Evolutionary conservation across 2,113 vertebrate genomes (phyloP).

Genomic region (Oncorhynchus nerka): DNA sequence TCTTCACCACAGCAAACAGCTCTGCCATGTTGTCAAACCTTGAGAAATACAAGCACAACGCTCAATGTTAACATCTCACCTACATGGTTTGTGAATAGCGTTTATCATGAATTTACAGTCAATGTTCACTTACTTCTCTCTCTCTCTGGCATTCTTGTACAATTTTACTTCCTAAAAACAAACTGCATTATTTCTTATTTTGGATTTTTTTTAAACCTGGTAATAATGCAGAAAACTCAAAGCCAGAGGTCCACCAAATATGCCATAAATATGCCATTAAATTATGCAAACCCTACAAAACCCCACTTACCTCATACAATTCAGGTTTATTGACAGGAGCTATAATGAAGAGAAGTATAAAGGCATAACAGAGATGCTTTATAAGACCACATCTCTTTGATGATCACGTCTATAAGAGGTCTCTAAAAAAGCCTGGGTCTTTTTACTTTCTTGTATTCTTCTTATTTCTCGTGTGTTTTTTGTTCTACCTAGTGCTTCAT

Average conservation of each 20-base stretch:
- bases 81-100: neutral
- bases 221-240: neutral
- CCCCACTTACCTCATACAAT: slow-evolving; percentile 84
- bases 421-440: no score
- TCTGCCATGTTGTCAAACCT: slow-evolving; percentile 97
- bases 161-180: slow-evolving; percentile 89
- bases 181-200: neutral
- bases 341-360: slow-evolving; percentile 29
- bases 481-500: no score
- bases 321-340: slow-evolving; percentile 88
- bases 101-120: neutral
- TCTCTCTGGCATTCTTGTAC: slow-evolving; percentile 92
- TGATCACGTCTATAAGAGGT: no score
- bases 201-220: neutral
- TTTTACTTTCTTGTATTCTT: no score
- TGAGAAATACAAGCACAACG: neutral
- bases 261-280: neutral
- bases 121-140: slow-evolving; percentile 84
- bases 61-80: neutral
- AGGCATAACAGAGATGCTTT: neutral
- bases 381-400: neutral
- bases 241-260: neutral
- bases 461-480: no score
- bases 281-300: neutral
- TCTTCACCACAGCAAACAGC: slow-evolving; percentile 94